A percentile compares a stretch with the other conserved stretches of the same genome.
Conservation (phyloP, 1,140 invertebrate genomes). For the Drosophila athabasca region DNA sequence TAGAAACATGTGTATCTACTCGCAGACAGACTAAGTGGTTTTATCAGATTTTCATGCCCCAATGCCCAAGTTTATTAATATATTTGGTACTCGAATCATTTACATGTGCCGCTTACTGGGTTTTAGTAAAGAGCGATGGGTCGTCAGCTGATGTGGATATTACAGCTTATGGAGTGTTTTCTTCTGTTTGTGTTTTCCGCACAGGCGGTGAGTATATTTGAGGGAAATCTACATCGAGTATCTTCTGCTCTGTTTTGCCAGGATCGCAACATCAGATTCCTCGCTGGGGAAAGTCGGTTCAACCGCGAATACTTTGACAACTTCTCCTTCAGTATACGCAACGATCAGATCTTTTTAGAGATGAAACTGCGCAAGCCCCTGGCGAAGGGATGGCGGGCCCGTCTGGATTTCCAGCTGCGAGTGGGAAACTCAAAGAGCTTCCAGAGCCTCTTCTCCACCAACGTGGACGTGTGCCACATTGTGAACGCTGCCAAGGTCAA, state of each 20-base stretch:
- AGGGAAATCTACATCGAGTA: too few relatives aligned
- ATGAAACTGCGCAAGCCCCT: slow-evolving; percentile 47
- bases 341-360: slow-evolving; percentile 49
- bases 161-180: slow-evolving; percentile 11
- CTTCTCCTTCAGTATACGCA: slow-evolving; percentile 36
- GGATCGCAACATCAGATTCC: slow-evolving; percentile 45
- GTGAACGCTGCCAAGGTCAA: slow-evolving; percentile 49
- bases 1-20: too few relatives aligned
- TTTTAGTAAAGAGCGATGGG: slow-evolving; percentile 15
- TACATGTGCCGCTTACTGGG: neutral
- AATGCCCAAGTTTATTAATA: slow-evolving; percentile 31
- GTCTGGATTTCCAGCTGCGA: slow-evolving; percentile 57
- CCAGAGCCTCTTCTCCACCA: slow-evolving; percentile 60
- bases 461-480: slow-evolving; percentile 59
- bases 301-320: slow-evolving; percentile 60
- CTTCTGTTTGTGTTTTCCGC: slow-evolving; percentile 9
- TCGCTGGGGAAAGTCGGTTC: slow-evolving; percentile 44
- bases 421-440: slow-evolving; percentile 53
- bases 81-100: slow-evolving; percentile 14
- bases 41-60: slow-evolving; percentile 6
- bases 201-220: slow-evolving; percentile 34
- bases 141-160: neutral
- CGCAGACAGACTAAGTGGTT: too few relatives aligned
- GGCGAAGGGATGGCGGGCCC: slow-evolving; percentile 38
- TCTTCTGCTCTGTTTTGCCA: neutral